Evolutionary conservation across 2,113 vertebrate species (phyloP).

Genomic region (Coptodon bakossiorum): DNA sequence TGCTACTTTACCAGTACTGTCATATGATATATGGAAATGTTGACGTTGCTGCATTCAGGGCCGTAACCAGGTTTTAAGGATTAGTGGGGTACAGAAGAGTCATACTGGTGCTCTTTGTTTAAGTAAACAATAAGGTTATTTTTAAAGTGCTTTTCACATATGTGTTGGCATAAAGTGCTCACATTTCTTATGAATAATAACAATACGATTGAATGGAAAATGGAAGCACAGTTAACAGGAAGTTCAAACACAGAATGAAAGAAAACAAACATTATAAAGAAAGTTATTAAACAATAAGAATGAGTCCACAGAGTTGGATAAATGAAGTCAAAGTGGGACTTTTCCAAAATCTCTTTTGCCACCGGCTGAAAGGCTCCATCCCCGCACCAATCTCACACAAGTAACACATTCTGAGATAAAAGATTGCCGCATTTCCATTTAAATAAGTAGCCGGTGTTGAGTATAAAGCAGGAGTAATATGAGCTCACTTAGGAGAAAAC

Average conservation of each 20-base stretch:
- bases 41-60: neutral
- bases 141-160: neutral
- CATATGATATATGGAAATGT: neutral
- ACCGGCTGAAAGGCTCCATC: neutral
- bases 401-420: neutral
- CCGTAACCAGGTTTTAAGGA: neutral
- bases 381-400: neutral
- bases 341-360: neutral
- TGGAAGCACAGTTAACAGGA: neutral
- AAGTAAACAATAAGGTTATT: neutral
- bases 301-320: neutral
- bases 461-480: neutral
- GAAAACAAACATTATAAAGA: neutral
- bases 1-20: neutral
- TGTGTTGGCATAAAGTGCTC: neutral
- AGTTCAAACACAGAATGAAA: neutral
- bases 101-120: neutral
- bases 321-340: neutral
- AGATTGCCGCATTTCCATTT: neutral
- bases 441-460: neutral
- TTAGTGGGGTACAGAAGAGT: neutral
- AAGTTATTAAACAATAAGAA: neutral
- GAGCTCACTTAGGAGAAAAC: neutral
- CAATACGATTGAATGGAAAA: neutral
- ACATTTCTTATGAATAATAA: neutral